A percentile compares a stretch with the other conserved stretches of the same genome.
Evolutionary conservation across 2,888 invertebrate species (phyloP).

Genomic region (Rhamnusium bicolor): DNA sequence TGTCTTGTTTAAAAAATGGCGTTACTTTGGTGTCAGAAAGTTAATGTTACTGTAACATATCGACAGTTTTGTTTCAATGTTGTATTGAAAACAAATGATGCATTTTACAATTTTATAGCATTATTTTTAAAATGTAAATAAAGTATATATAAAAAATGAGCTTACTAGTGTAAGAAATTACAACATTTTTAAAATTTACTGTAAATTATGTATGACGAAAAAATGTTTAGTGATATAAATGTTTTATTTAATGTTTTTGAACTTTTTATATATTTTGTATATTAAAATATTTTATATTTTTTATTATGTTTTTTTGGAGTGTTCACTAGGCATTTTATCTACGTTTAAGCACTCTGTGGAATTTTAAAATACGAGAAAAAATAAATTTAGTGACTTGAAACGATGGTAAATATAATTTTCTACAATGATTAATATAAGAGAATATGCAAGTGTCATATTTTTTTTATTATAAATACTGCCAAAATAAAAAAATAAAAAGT

Average conservation of each 20-base stretch:
- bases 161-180: background rate
- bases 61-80: background rate
- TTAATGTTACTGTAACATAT: background rate
- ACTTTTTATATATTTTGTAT: background rate
- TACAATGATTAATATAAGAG: constrained; percentile 24
- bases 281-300: constrained; percentile 1
- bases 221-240: background rate
- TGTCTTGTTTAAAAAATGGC: background rate
- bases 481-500: constrained; percentile 41
- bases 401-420: constrained; percentile 29
- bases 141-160: background rate
- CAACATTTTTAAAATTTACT: background rate
- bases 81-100: background rate
- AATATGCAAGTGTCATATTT: constrained; percentile 28
- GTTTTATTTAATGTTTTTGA: background rate
- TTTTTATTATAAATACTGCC: constrained; percentile 47
- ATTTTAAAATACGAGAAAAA: constrained; percentile 21
- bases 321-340: background rate
- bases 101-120: background rate
- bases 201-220: background rate
- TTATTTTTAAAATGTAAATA: background rate
- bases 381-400: constrained; percentile 13
- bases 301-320: background rate
- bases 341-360: constrained; percentile 28
- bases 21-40: background rate